Evolutionary conservation across 2,888 invertebrate genomes (phyloP), one percentile per base, ranked within the genome.

Genomic region (Megamerina dolium): DNA sequence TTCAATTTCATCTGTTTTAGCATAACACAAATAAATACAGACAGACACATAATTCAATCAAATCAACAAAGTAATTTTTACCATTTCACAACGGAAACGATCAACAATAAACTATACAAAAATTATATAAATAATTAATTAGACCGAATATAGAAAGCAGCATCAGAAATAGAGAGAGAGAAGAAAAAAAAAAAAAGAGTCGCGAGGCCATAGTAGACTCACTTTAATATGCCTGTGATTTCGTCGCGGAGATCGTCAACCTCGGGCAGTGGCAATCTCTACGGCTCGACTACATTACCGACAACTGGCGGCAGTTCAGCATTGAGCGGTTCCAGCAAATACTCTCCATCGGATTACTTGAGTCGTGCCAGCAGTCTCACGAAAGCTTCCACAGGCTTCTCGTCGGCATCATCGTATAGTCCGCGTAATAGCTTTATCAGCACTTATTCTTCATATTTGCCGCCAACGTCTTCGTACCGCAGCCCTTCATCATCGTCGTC

Each of bases 171-270:
- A n/a, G n/a, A n/a, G n/a, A n/a, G n/a, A n/a, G n/a, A n/a, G n/a
- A n/a, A n/a, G n/a, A n/a, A n/a, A n/a, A n/a, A n/a, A n/a, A n/a
- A n/a, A n/a, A n/a, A n/a, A n/a, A n/a, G n/a, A n/a, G 6, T 23
- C 23, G 23, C 23, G 10, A 10, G 6, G 8, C 6, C 10, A 23
- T 23, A 23, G 23, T 6, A 6, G 23, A 23, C 23, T 23, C 23
- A 8, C 10, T 43, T 48, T 55, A 72, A 70, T 71, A 72, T 72
- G 72, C 72, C 72, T 67, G 70, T 72, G 61, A 69, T 70, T 63
- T 70, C 72, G 63, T 64, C 71, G 54, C 63, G 70, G 61, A 61
- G 71, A 62, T 67, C 67, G 55, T 66, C 71, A 59, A 59, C 64
- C 55, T 64, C 68, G 59, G 62, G 61, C 58, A 64, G 68, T 62